Evolutionary conservation across 2,888 invertebrate genomes (phyloP), one percentile per base, ranked within the genome.

Genomic region (Microctonus hyperodae): DNA sequence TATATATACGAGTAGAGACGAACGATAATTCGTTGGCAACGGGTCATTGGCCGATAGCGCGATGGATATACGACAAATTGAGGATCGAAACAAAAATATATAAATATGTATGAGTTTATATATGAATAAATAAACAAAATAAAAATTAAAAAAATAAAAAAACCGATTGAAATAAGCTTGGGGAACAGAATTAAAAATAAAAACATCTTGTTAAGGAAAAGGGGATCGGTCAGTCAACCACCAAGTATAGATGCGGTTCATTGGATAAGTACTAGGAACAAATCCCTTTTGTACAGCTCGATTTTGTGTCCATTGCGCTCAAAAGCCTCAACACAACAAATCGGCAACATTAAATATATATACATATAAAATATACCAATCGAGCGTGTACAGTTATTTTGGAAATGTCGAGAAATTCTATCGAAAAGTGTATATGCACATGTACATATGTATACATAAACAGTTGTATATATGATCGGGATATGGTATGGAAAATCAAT

Each of bases 401-500:
- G 68, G 68, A 70, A 72, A 73, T 69, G 37, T 70, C 65, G 33
- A 69, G 62, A 44, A 66, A 68, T 59, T 22, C 25, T 51, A 13
- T n/a, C 3, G 23, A 22, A 51, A 51, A 51, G 22, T 51, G 23
- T 22, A 44, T 44, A 25, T 51, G 2, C 51, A 51, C 23, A n/a
- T 5, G 22, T 50, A n/a, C 25, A 25, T 22, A 25, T 51, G 13
- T 11, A 11, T 31, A 16, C 13, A 16, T 16, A 13, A 6, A 37
- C 65, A 68, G 51, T 65, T 53, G 63, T 68, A 20, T 23, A 16
- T 50, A 48, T 50, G 23, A 35, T 2, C n/a, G 60, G 61, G 73
- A 71, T 67, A 68, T 68, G 69, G 66, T 62, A 70, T 28, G 70
- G 73, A 70, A 76, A 76, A 76, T 75, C 75, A 75, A 76, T 76